These are phyloP conservation scores for Sarcoramphus papa DNA, from an alignment of 2,797 vertebrate genomes.

Conservation along the genomic window DNA sequence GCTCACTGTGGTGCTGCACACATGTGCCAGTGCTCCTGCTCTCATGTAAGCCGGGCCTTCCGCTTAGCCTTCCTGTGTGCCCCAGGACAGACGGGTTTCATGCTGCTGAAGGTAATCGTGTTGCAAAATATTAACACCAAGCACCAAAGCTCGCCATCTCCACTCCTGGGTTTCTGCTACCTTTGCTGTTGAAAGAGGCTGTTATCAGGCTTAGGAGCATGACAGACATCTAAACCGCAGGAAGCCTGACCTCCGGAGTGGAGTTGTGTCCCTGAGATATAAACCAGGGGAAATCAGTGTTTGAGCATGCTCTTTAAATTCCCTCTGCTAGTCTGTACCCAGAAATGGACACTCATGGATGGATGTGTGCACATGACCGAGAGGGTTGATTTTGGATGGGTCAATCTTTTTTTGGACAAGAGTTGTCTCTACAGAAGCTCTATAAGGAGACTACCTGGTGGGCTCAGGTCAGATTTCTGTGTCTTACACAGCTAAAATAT, in stretches of 20 bases:
- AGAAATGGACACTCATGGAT: not conserved
- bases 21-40: rapidly evolving
- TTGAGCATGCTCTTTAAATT: not conserved
- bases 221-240: not conserved
- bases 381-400: not conserved
- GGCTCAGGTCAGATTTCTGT: not conserved
- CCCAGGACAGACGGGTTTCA: not conserved
- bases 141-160: not conserved
- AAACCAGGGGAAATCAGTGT: not conserved
- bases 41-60: not conserved
- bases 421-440: not conserved
- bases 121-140: not conserved
- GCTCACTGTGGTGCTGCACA: not conserved
- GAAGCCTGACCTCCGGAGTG: not conserved
- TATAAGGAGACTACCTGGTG: not conserved
- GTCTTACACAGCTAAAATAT: not conserved
- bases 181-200: not conserved
- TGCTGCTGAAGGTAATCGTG: rapidly evolving
- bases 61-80: not conserved
- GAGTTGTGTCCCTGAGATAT: not conserved
- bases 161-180: not conserved
- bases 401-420: not conserved
- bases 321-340: rapidly evolving
- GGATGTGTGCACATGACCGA: rapidly evolving
- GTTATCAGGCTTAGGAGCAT: not conserved